Evolutionary conservation across 1,140 invertebrate species (phyloP), one percentile per base, ranked within the genome.

Genomic region (Achatina immaculata): DNA sequence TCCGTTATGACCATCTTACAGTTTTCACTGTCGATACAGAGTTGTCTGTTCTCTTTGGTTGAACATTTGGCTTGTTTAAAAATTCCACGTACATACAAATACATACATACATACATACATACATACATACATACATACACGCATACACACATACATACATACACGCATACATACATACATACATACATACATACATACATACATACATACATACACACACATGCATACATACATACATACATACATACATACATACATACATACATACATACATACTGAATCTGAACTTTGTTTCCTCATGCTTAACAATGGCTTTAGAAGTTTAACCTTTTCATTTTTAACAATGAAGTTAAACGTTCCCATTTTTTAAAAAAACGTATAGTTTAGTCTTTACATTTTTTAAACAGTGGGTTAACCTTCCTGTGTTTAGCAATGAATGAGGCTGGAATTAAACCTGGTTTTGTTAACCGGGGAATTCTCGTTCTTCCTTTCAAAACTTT

Each of bases 151-250:
- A 77, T 31, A 77, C 51, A 62, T 31, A 77, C 51, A 62, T 31
- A 77, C 51, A 62, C 69, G 36, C 36, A 38, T 34, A 72, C 31
- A 62, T 48, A 77, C 31, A 62, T 48, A 77, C 31, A 62, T 48
- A 62, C 28, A 62, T 48, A 58, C 31, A 62, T 48, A 58, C 31
- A 77, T 48, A 58, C 31, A 77, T 48, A 58, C 24, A 77, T 48
- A 58, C 31, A 74, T 42, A 69, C 36, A 74, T 42, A 74, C 31
- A 74, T 42, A 74, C 31, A 74, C 72, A 74, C 31, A 74, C 72
- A 74, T 55, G 45, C 72, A 74, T 45, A 77, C 74, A 77, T 45
- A 77, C 74, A 77, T 45, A 77, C 74, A 62, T 45, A 77, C 74
- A 58, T 45, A 77, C 74, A 58, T 45, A 62, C 74, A 58, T 45